A percentile compares a stretch with the other conserved stretches of the same genome.
phyloP scores from a whole-genome alignment of 2,888 invertebrate genomes.

The Camptogramma bilineatum region DNA sequence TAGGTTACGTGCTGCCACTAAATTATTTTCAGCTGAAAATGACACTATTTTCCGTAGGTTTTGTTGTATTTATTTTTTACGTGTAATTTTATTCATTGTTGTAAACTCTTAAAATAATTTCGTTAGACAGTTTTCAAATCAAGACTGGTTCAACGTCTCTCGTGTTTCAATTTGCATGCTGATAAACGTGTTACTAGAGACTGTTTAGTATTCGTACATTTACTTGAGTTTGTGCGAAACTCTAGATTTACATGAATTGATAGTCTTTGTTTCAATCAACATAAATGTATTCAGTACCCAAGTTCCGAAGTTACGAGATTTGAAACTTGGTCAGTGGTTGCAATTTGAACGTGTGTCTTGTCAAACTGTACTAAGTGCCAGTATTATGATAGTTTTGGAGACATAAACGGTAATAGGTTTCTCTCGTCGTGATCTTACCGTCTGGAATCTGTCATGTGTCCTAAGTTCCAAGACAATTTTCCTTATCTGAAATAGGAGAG shows the following conservation, averaged over 20 bases:
- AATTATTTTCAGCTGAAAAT: background rate
- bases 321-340: background rate
- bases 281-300: background rate
- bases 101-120: too few species aligned
- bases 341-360: background rate
- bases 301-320: background rate
- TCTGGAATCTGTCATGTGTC: background rate
- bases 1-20: background rate
- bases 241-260: constrained; percentile 9
- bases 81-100: too few species aligned
- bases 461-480: background rate
- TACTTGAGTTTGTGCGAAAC: background rate
- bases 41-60: background rate
- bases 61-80: too few species aligned
- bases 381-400: background rate
- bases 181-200: constrained; percentile 13
- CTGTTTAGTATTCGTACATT: constrained; percentile 17
- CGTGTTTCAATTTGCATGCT: constrained; percentile 17
- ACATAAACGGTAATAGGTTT: background rate
- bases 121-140: background rate
- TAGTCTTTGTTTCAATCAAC: background rate
- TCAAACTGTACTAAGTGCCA: too few species aligned
- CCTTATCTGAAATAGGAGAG: background rate
- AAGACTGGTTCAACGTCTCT: background rate
- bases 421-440: background rate